Evolutionary conservation across 2,797 vertebrate species (phyloP).

Genomic region (Ambastaia sidthimunki): DNA sequence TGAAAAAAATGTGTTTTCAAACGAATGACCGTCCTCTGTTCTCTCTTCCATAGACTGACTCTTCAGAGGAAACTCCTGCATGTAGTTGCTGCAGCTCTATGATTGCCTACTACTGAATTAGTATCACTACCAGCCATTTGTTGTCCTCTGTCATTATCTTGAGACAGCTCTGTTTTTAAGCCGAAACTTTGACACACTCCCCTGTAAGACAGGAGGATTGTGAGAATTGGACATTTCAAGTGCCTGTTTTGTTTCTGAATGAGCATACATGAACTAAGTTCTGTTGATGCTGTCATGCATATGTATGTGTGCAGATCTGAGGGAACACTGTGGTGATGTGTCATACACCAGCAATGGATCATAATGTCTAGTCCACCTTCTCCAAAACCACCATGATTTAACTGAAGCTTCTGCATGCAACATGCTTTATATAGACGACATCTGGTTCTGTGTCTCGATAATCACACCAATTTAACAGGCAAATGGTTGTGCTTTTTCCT

Average conservation of each 20-base stretch:
- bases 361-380: slow-evolving; percentile 40
- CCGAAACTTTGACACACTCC: slow-evolving; percentile 33
- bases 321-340: slow-evolving; percentile 33
- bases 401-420: slow-evolving; percentile 46
- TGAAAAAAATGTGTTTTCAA: slow-evolving; percentile 21
- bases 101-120: slow-evolving; percentile 54
- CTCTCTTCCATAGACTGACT: slow-evolving; percentile 19
- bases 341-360: slow-evolving; percentile 26
- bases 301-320: slow-evolving; percentile 6
- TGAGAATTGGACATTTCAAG: too few relatives aligned
- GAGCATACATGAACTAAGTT: slow-evolving; percentile 11
- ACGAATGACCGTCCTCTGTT: slow-evolving; percentile 48
- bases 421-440: slow-evolving; percentile 38
- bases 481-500: too few relatives aligned
- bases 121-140: slow-evolving; percentile 57
- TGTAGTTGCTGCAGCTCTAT: slow-evolving; percentile 53
- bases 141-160: slow-evolving; percentile 60
- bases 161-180: slow-evolving; percentile 55
- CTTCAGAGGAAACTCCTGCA: slow-evolving; percentile 52
- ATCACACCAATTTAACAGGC: slow-evolving; percentile 44
- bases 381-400: slow-evolving; percentile 41
- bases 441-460: slow-evolving; percentile 46
- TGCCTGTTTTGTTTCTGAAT: not conserved
- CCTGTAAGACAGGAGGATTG: slow-evolving; percentile 21
- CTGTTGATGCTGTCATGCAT: slow-evolving; percentile 20